A percentile compares a stretch with the other conserved stretches of the same genome.
Evolutionary conservation across 2,888 invertebrate genomes (phyloP).

Genomic region (Euspilapteryx auroguttella): DNA sequence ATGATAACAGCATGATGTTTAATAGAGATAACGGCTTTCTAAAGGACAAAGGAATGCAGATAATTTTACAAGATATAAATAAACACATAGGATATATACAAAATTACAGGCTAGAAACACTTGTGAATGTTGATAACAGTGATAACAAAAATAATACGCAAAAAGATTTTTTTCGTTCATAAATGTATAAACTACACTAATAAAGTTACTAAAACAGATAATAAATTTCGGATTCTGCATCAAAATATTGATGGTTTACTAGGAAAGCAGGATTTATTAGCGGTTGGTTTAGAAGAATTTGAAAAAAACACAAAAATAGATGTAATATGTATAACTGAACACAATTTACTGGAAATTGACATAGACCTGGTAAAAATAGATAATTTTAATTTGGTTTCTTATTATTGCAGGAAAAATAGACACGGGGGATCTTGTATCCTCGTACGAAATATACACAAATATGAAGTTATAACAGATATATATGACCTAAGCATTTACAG

Average conservation of each 20-base stretch:
- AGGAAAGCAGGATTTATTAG: background rate
- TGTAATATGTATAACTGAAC: constrained; percentile 1
- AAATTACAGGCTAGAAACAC: too few species aligned
- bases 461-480: background rate
- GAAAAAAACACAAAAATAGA: background rate
- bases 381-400: background rate
- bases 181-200: too few species aligned
- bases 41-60: too few species aligned
- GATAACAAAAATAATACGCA: too few species aligned
- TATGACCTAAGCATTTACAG: background rate
- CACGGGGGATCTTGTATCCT: background rate
- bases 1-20: too few species aligned
- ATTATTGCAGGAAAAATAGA: background rate
- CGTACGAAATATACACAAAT: background rate
- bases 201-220: too few species aligned
- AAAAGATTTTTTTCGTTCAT: too few species aligned
- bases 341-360: background rate
- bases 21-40: too few species aligned
- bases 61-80: too few species aligned
- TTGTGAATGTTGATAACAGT: too few species aligned
- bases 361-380: background rate
- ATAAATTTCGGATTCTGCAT: background rate
- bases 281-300: background rate
- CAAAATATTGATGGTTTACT: constrained; percentile 1
- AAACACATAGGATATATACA: too few species aligned